Conservation (phyloP, 2,888 invertebrate genomes). For the Deilephila elpenor region DNA sequence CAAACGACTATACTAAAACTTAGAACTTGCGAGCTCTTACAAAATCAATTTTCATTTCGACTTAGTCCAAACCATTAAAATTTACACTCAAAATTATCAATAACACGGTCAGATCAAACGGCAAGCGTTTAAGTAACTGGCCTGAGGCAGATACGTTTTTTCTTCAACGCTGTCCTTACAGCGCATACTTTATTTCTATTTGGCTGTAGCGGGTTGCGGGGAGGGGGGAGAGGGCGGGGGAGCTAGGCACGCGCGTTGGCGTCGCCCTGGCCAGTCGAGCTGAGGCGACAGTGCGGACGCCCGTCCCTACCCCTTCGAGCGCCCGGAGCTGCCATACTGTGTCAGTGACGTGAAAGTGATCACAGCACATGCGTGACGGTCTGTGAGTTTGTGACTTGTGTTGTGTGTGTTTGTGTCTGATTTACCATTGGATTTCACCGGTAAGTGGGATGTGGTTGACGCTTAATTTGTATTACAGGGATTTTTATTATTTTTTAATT, state of each 20-base stretch:
- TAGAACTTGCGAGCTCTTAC: no score
- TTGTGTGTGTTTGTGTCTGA: conserved; percentile 58
- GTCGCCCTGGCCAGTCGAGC: conserved; percentile 82
- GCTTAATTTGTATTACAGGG: conserved; percentile 35
- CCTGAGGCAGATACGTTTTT: conserved; percentile 71
- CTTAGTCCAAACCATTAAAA: background rate
- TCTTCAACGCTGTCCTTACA: conserved; percentile 75
- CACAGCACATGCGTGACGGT: conserved; percentile 68
- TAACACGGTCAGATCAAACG: conserved; percentile 37
- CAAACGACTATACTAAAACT: no score
- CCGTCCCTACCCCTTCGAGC: conserved; percentile 54
- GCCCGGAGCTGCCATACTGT: conserved; percentile 63
- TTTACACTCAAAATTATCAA: conserved; percentile 27
- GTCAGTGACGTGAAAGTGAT: conserved; percentile 74
- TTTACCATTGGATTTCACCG: conserved; percentile 58
- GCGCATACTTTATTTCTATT: conserved; percentile 84
- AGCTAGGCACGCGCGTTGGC: conserved; percentile 78
- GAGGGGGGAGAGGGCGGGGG: conserved; percentile 57
- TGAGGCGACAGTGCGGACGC: conserved; percentile 66
- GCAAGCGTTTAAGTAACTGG: conserved; percentile 47
- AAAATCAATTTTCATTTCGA: no score
- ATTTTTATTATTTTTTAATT: background rate
- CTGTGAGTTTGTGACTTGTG: conserved; percentile 74
- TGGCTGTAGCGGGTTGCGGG: conserved; percentile 63
- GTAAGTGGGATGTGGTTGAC: conserved; percentile 65